Evolutionary conservation across 2,888 invertebrate genomes (phyloP).

Genomic region (Zaprionus bogoriensis): DNA sequence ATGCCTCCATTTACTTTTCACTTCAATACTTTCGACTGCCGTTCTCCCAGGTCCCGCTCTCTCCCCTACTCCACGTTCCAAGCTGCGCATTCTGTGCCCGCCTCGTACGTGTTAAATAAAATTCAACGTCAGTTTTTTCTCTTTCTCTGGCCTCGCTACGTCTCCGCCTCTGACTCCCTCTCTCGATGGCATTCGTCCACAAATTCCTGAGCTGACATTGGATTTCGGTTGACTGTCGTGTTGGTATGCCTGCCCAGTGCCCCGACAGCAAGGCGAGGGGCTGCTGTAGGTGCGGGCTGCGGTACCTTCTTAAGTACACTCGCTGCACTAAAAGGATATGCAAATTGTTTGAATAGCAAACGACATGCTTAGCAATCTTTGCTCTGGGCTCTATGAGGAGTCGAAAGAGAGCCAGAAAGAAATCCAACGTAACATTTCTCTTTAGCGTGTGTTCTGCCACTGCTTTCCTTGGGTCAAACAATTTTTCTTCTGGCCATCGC

Average conservation of each 20-base stretch:
- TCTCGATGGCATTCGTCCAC: constrained; percentile 11
- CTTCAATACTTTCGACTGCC: constrained; percentile 42
- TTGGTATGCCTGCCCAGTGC: constrained; percentile 54
- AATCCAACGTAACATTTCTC: constrained; percentile 53
- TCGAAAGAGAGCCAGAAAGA: constrained; percentile 42
- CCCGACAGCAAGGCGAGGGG: neutral
- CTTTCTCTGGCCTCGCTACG: constrained; percentile 20
- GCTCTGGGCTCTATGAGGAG: constrained; percentile 4
- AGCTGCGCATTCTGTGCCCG: constrained; percentile 36
- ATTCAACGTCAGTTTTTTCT: constrained; percentile 30
- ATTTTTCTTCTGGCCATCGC: constrained; percentile 47
- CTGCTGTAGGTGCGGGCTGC: constrained; percentile 25
- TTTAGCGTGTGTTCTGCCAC: constrained; percentile 30
- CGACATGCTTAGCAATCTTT: constrained; percentile 73
- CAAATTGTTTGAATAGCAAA: constrained; percentile 76
- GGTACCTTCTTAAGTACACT: constrained; percentile 68
- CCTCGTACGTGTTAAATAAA: constrained; percentile 74
- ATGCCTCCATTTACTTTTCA: constrained; percentile 51
- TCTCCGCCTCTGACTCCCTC: neutral
- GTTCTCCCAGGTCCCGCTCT: neutral
- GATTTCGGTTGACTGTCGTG: constrained; percentile 73
- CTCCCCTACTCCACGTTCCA: constrained; percentile 30
- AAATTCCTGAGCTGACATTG: constrained; percentile 79
- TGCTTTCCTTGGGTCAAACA: constrained; percentile 42
- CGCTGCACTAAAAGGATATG: constrained; percentile 75